These are phyloP conservation scores for Drosophila ficusphila DNA, from an alignment of 1,140 invertebrate genomes.

Conservation along the genomic window DNA sequence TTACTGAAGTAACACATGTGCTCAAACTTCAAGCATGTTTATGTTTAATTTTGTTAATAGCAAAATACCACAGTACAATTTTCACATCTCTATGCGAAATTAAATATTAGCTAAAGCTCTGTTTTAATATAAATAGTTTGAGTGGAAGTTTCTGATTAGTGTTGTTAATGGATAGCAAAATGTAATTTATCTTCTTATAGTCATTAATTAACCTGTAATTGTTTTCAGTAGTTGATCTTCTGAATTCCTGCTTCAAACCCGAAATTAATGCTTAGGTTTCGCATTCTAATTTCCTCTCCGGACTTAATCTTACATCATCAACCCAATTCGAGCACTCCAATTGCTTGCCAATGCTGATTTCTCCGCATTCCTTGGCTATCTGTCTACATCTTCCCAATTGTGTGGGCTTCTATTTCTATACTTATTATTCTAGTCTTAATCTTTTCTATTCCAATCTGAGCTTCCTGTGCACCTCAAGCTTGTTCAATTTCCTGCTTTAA, in stretches of 20 bases:
- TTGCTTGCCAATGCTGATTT: constrained; percentile 10
- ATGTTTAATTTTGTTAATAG: not conserved
- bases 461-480: constrained; percentile 59
- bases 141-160: not conserved
- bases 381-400: constrained; percentile 34
- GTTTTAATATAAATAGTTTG: not conserved
- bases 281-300: not conserved
- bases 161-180: not conserved
- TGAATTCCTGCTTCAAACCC: not conserved
- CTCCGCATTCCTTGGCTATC: constrained; percentile 20
- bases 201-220: not conserved
- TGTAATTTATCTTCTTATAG: not conserved
- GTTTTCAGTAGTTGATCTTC: not conserved
- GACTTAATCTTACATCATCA: constrained; percentile 32
- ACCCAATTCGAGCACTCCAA: not conserved
- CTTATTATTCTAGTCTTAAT: constrained; percentile 29
- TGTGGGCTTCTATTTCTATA: constrained; percentile 31
- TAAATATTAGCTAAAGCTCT: constrained; percentile 15
- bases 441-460: constrained; percentile 9
- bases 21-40: constrained; percentile 3
- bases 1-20: not conserved
- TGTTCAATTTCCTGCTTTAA: constrained; percentile 66
- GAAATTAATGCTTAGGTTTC: not conserved
- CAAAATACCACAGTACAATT: not conserved
- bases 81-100: constrained; percentile 12